Conservation (phyloP, 2,888 invertebrate genomes). For the Synergus laeviventris region DNA sequence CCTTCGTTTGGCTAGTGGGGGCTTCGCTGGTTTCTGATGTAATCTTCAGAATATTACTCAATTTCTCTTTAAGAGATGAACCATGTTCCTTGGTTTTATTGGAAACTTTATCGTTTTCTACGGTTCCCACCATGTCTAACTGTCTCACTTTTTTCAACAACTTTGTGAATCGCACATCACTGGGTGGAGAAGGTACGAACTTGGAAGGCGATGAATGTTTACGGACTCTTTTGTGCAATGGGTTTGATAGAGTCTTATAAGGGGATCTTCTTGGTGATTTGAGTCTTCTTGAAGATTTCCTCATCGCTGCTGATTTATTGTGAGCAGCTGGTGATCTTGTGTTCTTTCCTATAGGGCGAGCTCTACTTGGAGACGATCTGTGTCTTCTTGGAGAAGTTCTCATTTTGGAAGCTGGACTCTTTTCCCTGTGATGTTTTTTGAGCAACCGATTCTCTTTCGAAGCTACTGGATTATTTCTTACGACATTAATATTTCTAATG, state of each 20-base stretch:
- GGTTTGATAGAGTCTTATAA: constrained; percentile 48
- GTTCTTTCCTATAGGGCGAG: constrained; percentile 53
- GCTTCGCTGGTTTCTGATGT: not conserved
- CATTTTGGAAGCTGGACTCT: constrained; percentile 38
- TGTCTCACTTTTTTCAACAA: constrained; percentile 68
- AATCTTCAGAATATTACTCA: constrained; percentile 66
- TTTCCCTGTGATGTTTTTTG: constrained; percentile 54
- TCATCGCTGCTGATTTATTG: constrained; percentile 47
- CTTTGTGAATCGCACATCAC: constrained; percentile 60
- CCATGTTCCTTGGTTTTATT: constrained; percentile 60
- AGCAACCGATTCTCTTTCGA: constrained; percentile 49
- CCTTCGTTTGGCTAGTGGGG: constrained; percentile 18
- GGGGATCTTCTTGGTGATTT: constrained; percentile 49
- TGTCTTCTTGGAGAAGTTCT: constrained; percentile 58
- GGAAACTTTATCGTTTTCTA: constrained; percentile 48
- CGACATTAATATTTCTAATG: not conserved
- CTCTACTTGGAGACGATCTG: constrained; percentile 49
- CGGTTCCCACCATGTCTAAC: constrained; percentile 61
- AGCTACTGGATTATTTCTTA: constrained; percentile 42
- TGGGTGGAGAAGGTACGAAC: constrained; percentile 36
- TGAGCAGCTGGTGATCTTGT: constrained; percentile 56
- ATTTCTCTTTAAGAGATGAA: constrained; percentile 70
- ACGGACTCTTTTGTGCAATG: constrained; percentile 46
- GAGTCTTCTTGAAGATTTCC: constrained; percentile 53
- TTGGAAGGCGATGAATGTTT: constrained; percentile 32